phyloP scores from a whole-genome alignment of 1,140 invertebrate genomes.

The Berghia stephanieae region DNA sequence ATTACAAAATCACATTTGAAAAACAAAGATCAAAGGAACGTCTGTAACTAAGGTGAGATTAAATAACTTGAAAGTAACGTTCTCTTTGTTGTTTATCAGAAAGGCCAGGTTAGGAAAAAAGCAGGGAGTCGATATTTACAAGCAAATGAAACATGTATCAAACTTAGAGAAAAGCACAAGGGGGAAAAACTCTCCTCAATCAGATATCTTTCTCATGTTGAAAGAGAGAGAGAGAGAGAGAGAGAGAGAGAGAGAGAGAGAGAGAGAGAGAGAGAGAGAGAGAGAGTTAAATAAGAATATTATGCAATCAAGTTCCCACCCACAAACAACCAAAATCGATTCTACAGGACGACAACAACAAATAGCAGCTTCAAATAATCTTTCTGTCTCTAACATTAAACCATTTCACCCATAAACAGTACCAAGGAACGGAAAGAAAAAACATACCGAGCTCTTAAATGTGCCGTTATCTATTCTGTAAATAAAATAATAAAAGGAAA shows the following conservation, averaged over 20 bases:
- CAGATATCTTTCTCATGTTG: neutral
- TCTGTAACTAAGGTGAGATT: neutral
- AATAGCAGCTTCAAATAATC: neutral
- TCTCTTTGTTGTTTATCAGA: neutral
- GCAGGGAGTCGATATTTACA: too few relatives aligned
- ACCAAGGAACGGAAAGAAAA: too few relatives aligned
- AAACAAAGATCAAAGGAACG: too few relatives aligned
- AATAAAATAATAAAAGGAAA: too few relatives aligned
- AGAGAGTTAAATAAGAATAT: neutral
- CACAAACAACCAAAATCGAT: neutral
- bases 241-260: neutral
- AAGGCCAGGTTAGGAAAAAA: neutral
- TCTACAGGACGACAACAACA: neutral
- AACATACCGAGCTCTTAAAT: too few relatives aligned
- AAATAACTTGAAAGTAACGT: neutral
- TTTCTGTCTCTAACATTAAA: too few relatives aligned
- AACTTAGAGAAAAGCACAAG: too few relatives aligned
- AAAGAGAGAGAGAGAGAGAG: slow-evolving; percentile 19
- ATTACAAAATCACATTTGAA: too few relatives aligned
- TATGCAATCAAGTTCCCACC: neutral
- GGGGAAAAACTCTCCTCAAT: too few relatives aligned
- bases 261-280: slow-evolving; percentile 14
- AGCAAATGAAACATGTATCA: too few relatives aligned
- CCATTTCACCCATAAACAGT: too few relatives aligned
- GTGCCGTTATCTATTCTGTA: too few relatives aligned